Percentiles rank a stretch among this genome's conserved stretches.
Evolutionary conservation across 2,888 invertebrate genomes (phyloP).

Genomic region (Trissoscelio sp.): DNA sequence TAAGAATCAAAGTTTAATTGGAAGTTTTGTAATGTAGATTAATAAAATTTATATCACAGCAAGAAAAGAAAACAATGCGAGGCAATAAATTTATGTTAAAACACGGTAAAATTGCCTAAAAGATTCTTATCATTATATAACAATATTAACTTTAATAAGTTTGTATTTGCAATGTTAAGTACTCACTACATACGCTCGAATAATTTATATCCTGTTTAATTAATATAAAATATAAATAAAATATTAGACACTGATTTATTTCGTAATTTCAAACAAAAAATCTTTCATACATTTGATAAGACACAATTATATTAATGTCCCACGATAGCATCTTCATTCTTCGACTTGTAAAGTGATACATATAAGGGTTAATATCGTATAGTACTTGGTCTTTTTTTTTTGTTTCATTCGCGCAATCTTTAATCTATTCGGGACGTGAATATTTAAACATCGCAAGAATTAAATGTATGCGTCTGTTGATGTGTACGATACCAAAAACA

Average conservation of each 20-base stretch:
- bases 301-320: conserved; percentile 52
- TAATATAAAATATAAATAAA: neutral
- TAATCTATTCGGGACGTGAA: conserved; percentile 49
- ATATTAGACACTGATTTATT: neutral
- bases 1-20: too few relatives aligned
- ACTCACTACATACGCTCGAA: neutral
- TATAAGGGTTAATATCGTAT: conserved; percentile 52
- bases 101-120: too few relatives aligned
- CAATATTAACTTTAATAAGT: neutral
- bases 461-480: conserved; percentile 53
- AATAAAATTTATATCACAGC: too few relatives aligned
- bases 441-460: conserved; percentile 47
- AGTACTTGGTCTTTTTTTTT: conserved; percentile 22
- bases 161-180: conserved; percentile 22
- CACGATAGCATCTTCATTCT: conserved; percentile 55
- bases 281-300: conserved; percentile 9
- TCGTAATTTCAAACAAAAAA: neutral
- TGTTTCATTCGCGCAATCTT: conserved; percentile 37
- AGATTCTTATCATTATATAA: too few relatives aligned
- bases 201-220: conserved; percentile 8
- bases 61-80: too few relatives aligned
- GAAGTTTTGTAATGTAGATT: too few relatives aligned
- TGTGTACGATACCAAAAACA: conserved; percentile 60
- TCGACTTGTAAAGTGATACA: conserved; percentile 57
- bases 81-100: neutral